Percentiles rank a stretch among this genome's conserved stretches.
These are phyloP conservation scores for Drosophila nr. perissopoda DNA, from an alignment of 2,888 invertebrate species.

Conservation along the genomic window DNA sequence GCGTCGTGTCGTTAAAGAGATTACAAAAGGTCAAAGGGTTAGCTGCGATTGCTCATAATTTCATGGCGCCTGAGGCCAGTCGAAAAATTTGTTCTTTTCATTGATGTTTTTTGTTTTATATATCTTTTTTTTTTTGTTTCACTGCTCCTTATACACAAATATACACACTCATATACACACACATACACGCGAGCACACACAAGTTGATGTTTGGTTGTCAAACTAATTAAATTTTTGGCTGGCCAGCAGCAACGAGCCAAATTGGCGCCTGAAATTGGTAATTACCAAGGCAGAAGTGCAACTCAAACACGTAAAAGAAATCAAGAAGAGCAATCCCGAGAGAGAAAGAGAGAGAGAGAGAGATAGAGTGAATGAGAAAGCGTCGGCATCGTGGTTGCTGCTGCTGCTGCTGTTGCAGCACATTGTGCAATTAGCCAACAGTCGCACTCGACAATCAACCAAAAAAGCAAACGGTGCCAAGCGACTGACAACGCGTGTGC, in stretches of 20 bases:
- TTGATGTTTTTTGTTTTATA: conserved; percentile 29
- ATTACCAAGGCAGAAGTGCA: conserved; percentile 78
- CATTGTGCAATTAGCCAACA: conserved; percentile 77
- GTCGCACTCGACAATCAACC: conserved; percentile 59
- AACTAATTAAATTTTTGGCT: conserved; percentile 77
- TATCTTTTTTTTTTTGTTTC: conserved; percentile 7
- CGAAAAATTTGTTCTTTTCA: conserved; percentile 21
- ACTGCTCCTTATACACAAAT: background rate
- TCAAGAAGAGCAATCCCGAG: conserved; percentile 3
- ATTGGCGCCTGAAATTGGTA: conserved; percentile 80
- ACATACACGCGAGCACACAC: conserved; percentile 13
- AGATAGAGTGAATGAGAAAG: background rate
- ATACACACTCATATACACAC: conserved; percentile 10
- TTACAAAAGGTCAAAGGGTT: conserved; percentile 76
- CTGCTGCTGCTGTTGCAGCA: conserved; percentile 37
- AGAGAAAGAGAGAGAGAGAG: background rate
- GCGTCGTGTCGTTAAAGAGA: conserved; percentile 60
- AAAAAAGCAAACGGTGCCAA: conserved; percentile 35
- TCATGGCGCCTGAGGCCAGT: conserved; percentile 60
- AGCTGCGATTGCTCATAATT: conserved; percentile 76
- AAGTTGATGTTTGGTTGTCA: conserved; percentile 71
- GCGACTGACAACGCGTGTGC: conserved; percentile 67
- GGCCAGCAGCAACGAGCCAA: conserved; percentile 63
- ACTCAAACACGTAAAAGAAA: conserved; percentile 74
- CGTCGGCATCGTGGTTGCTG: conserved; percentile 15